A percentile compares a stretch with the other conserved stretches of the same genome.
Evolutionary conservation across 2,888 invertebrate species (phyloP).

Genomic region (Macrophya annulata): DNA sequence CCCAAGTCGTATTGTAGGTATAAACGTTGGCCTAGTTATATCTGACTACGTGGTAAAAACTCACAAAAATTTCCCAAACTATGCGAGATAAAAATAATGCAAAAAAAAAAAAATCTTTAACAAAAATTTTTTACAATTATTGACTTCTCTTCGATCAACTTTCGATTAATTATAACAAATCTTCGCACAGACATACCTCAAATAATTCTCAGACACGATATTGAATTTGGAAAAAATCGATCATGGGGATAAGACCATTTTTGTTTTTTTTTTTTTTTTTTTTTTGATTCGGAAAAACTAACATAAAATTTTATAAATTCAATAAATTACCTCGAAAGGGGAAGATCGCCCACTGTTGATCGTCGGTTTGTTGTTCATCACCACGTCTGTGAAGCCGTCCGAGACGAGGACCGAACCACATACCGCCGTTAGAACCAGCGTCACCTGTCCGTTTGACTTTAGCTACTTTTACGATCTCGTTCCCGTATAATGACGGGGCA

Average conservation of each 20-base stretch:
- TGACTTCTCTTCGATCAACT: neutral
- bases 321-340: conserved; percentile 67
- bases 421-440: conserved; percentile 79
- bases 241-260: no score
- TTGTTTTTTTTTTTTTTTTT: no score
- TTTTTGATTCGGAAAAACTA: neutral
- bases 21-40: neutral
- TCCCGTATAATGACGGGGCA: conserved; percentile 11
- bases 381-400: conserved; percentile 78
- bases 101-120: neutral
- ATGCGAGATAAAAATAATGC: neutral
- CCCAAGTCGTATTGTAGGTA: neutral
- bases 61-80: neutral
- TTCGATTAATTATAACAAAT: neutral
- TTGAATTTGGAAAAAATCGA: neutral
- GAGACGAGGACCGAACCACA: conserved; percentile 88
- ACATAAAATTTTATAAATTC: neutral
- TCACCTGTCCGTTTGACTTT: conserved; percentile 65
- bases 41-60: neutral
- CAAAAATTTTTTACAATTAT: neutral
- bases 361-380: conserved; percentile 59
- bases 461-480: conserved; percentile 18
- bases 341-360: conserved; percentile 67
- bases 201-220: neutral
- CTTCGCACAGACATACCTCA: neutral